These are phyloP conservation scores for Characodon lateralis DNA, from an alignment of 2,797 vertebrate species.

Conservation along the genomic window DNA sequence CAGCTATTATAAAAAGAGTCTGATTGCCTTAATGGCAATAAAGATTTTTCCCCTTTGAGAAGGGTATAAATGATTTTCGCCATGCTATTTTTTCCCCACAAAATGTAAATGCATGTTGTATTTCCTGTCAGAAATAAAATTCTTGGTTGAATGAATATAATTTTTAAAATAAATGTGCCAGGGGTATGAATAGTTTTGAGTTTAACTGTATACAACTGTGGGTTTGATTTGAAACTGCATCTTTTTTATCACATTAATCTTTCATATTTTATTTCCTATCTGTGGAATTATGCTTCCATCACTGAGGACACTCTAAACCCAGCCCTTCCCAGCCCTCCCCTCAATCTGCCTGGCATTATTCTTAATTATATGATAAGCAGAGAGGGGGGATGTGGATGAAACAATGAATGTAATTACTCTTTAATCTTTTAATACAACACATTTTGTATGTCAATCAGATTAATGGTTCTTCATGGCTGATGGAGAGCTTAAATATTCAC, in stretches of 20 bases:
- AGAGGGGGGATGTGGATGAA: slow-evolving; percentile 29
- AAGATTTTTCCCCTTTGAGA: background rate
- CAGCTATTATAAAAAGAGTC: background rate
- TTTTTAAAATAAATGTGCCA: no score
- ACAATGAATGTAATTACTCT: slow-evolving; percentile 55
- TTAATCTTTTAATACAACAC: slow-evolving; percentile 64
- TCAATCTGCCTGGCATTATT: slow-evolving; percentile 37
- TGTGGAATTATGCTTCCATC: slow-evolving; percentile 20
- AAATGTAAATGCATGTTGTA: background rate
- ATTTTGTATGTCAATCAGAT: slow-evolving; percentile 45
- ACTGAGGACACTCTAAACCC: background rate
- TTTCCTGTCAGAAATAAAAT: background rate
- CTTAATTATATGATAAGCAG: slow-evolving; percentile 21
- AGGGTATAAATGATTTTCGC: background rate
- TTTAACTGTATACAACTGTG: background rate
- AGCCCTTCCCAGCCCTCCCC: background rate
- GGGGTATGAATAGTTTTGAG: background rate
- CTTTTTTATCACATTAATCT: background rate
- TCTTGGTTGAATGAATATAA: background rate
- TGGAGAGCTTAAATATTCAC: slow-evolving; percentile 6
- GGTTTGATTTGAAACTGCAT: background rate
- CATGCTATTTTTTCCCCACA: background rate
- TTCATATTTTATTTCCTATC: background rate
- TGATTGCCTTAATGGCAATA: background rate
- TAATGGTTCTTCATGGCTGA: slow-evolving; percentile 30